Base-by-base conservation (phyloP, 2,888 invertebrate species). In the Callimorpha dominula region DNA sequence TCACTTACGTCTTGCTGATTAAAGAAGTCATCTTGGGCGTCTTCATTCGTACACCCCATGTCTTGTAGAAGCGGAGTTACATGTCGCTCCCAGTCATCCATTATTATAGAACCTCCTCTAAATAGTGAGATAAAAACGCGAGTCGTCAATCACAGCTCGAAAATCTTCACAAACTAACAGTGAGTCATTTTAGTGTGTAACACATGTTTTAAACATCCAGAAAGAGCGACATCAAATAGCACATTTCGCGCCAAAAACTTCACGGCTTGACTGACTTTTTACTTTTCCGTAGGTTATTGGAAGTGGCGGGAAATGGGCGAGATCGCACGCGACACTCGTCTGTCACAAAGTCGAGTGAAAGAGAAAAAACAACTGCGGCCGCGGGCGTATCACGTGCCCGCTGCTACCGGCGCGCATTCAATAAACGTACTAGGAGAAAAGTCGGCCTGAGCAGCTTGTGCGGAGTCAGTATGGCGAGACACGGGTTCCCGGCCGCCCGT, bases 21-120 rank as follows among this genome's bases (percentile, higher is more conserved):
- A 92, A 96, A 96, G 92, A 96, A 96, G 91, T 96, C 96, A 82
- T 96, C 96, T 86, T 96, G 96, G 81, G 94, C 94, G 82, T 96
- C 96, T 88, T 95, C 95, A 84, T 92, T 94, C 78, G 95, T 89
- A 88, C 96, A 96, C 85, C 95, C 96, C 95, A 96, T 96, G 86
- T 96, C 96, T 89, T 96, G 96, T 79, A 96, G 93, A 76, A 96
- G 95, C 66, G 96, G 96, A 74, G 96, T 96, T 78, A 96, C 96
- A 87, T 96, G 96, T 83, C 96, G 94, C 91, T 96, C 96, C 96
- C 96, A 96, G 90, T 96, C 96, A 93, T 96, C 96, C 96, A 96
- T 95, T 89, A 89, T 93, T 86, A 88, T 79, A 72, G 85, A 89
- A 89, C 87, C 90, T 86, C 82, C 84, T 86, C 87, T 87, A 85